These are phyloP conservation scores for Pogonognathellus flavescens DNA, from an alignment of 1,140 invertebrate genomes.

Conservation along the genomic window DNA sequence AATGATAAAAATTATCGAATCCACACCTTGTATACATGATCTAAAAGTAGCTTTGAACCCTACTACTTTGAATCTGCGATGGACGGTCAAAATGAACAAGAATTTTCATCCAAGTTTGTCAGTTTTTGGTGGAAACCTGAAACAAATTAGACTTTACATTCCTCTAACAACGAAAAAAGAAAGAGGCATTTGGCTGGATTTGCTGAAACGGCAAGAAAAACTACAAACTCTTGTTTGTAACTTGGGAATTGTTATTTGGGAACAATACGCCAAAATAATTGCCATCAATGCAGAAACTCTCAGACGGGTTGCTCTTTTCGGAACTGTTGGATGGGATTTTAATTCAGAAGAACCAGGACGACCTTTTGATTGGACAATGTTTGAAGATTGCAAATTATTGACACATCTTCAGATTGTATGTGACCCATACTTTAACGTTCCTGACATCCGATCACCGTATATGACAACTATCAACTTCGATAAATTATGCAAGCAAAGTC, in stretches of 20 bases:
- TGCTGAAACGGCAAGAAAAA: neutral
- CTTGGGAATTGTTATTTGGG: slow-evolving; percentile 13
- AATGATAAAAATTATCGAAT: neutral
- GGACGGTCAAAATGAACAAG: neutral
- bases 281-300: slow-evolving; percentile 2
- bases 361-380: neutral
- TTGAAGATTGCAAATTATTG: slow-evolving; percentile 8
- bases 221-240: neutral
- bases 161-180: neutral
- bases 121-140: neutral
- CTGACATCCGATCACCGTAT: neutral
- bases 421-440: neutral
- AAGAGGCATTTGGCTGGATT: neutral
- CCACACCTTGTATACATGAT: neutral
- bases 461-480: neutral
- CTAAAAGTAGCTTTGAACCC: neutral
- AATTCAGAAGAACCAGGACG: neutral
- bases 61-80: neutral
- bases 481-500: neutral
- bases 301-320: neutral
- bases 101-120: neutral
- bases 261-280: neutral
- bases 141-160: neutral
- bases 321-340: neutral
- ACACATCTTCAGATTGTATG: neutral